phyloP scores from a whole-genome alignment of 2,797 vertebrate genomes.

The Brachyrhaphis roseni region DNA sequence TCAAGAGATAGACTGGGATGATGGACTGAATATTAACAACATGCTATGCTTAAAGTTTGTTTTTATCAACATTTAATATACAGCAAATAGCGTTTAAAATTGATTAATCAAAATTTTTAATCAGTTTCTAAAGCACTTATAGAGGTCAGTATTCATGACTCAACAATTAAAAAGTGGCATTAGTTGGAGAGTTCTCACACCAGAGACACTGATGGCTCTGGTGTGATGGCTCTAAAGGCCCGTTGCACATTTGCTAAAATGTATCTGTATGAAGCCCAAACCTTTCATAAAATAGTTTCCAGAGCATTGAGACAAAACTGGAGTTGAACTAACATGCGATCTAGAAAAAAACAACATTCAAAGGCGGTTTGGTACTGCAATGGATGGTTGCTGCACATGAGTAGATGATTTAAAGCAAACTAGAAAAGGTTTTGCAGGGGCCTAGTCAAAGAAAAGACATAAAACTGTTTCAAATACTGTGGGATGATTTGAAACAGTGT shows the following conservation, averaged over 20 bases:
- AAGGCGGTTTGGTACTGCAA: not conserved
- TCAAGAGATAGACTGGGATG: constrained; percentile 16
- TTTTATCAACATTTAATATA: not conserved
- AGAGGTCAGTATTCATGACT: not conserved
- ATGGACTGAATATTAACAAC: constrained; percentile 24
- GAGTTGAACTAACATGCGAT: not conserved
- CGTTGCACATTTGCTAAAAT: not conserved
- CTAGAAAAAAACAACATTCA: not conserved
- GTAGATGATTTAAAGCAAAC: not conserved
- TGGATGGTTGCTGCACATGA: not conserved
- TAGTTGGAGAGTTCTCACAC: not conserved
- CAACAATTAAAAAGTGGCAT: not conserved
- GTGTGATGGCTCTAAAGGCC: not conserved
- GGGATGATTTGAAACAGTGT: not conserved
- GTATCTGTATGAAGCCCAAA: not conserved
- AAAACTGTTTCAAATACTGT: not conserved
- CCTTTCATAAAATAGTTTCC: not conserved
- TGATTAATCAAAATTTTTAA: not conserved
- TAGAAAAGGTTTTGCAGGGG: not conserved
- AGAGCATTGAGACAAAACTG: not conserved
- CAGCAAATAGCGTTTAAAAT: not conserved
- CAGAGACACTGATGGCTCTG: not conserved
- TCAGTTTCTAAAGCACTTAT: not conserved
- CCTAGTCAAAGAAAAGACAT: not conserved
- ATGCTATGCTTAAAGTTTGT: constrained; percentile 35